Evolutionary conservation across 1,140 invertebrate genomes (phyloP), one percentile per base, ranked within the genome.

Genomic region (Drosophila punjabiensis): DNA sequence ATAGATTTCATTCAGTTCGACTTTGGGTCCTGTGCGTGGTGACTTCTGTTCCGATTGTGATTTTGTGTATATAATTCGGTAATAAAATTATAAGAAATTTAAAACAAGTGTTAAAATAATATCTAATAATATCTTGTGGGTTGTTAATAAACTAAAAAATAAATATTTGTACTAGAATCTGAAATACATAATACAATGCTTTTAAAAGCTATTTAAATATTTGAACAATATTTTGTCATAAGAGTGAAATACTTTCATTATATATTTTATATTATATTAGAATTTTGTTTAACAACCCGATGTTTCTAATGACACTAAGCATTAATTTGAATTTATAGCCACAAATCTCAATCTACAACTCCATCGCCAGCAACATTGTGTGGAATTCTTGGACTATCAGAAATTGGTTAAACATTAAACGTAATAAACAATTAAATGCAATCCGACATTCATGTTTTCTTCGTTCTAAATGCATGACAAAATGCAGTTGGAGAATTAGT

Each of bases 381-480:
- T 61, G 11, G 14, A 39, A 64, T 39, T 60, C 24, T 56, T 56
- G 33, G 28, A 60, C 4, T 30, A 30, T 18, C 37, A 43, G 11
- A 28, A 28, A n/a, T 52, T 50, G 47, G 11, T 50, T 48, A 50
- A 50, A 50, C 48, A 52, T 52, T 52, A 6, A 52, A 30, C 30
- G 48, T n/a, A 30, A 30, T 53, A 11, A 32, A 28, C 39, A 60
- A 69, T 58, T 68, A 33, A n/a, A 58, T 47, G 30, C 3, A 11
- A 18, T 41, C 39, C 39, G 4, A n/a, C 28, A 59, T 52, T 59
- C 67, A 71, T 74, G 70, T 77, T 53, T 48, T 20, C 63, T 52
- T 30, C 43, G 4, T 79, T 68, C 48, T 69, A 62, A 79, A 63
- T 87, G 77, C 83, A 87, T 87, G 83, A 87, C 83, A 88, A 87